phyloP scores from a whole-genome alignment of 2,797 vertebrate genomes.

The Argyrosomus regius region DNA sequence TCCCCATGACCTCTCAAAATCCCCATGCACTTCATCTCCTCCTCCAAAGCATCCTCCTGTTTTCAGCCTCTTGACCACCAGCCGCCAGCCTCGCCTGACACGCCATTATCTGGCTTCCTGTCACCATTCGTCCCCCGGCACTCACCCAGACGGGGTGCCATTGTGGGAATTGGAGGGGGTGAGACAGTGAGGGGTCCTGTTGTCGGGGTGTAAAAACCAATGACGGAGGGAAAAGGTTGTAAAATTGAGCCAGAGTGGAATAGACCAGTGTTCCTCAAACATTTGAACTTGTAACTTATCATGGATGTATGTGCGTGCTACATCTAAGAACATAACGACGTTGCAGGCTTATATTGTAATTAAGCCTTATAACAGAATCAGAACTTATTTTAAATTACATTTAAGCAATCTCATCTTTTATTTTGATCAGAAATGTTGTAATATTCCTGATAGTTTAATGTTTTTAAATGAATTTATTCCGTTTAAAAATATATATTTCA shows the following conservation, averaged over 20 bases:
- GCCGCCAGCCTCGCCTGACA: conserved; percentile 45
- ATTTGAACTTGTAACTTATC: too few relatives aligned
- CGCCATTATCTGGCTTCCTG: conserved; percentile 76
- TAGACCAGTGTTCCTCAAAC: not conserved
- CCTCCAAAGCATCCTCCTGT: conserved; percentile 35
- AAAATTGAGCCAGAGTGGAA: not conserved
- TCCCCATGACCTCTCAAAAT: conserved; percentile 26
- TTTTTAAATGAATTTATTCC: too few relatives aligned
- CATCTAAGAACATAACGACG: too few relatives aligned
- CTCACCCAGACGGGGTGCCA: conserved; percentile 60
- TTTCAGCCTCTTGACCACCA: conserved; percentile 60
- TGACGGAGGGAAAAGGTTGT: not conserved
- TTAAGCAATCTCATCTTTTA: too few relatives aligned
- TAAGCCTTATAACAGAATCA: too few relatives aligned
- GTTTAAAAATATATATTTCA: too few relatives aligned
- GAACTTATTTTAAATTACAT: too few relatives aligned
- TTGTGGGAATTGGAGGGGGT: conserved; percentile 33
- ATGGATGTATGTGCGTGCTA: too few relatives aligned
- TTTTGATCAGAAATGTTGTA: too few relatives aligned
- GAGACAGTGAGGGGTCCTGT: not conserved
- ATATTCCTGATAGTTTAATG: too few relatives aligned
- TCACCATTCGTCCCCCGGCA: conserved; percentile 70
- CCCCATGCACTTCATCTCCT: conserved; percentile 44
- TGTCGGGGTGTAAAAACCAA: not conserved
- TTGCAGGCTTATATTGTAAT: too few relatives aligned